Percentiles rank a stretch among this genome's conserved stretches.
Conservation (phyloP, 1,140 invertebrate genomes). For the Eulimnadia texana region DNA sequence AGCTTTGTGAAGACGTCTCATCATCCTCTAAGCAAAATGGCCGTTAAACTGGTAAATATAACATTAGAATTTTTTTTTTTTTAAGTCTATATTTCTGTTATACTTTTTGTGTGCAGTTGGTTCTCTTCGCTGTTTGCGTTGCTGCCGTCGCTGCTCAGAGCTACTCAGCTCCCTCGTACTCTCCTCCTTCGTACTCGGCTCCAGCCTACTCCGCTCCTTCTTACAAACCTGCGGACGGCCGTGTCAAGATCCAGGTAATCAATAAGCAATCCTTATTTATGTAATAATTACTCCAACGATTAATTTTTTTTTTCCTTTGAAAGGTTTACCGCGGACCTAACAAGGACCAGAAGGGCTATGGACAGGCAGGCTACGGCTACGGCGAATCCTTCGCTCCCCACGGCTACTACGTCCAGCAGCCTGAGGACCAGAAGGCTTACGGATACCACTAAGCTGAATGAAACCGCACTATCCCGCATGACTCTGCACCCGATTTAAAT, state of each 20-base stretch:
- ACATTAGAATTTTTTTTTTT: neutral
- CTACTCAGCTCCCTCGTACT: slow-evolving; percentile 13
- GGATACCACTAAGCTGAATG: slow-evolving; percentile 14
- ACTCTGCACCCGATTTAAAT: no score
- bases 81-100: neutral
- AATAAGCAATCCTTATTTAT: no score
- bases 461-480: no score
- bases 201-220: slow-evolving; percentile 13
- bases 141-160: slow-evolving; percentile 8
- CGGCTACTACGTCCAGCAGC: slow-evolving; percentile 21
- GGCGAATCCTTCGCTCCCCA: slow-evolving; percentile 24
- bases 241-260: slow-evolving; percentile 18
- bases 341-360: slow-evolving; percentile 14
- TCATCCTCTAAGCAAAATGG: neutral
- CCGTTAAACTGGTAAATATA: slow-evolving; percentile 2
- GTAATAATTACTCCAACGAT: no score
- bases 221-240: slow-evolving; percentile 10
- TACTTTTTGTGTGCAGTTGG: slow-evolving; percentile 3
- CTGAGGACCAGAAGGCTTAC: slow-evolving; percentile 28
- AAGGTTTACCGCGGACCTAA: slow-evolving; percentile 23
- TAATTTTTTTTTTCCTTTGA: no score
- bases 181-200: neutral
- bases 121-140: slow-evolving; percentile 4
- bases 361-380: slow-evolving; percentile 21
- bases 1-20: neutral